These are phyloP conservation scores for Onychostruthus taczanowskii DNA, from an alignment of 2,113 vertebrate species.

Conservation along the genomic window DNA sequence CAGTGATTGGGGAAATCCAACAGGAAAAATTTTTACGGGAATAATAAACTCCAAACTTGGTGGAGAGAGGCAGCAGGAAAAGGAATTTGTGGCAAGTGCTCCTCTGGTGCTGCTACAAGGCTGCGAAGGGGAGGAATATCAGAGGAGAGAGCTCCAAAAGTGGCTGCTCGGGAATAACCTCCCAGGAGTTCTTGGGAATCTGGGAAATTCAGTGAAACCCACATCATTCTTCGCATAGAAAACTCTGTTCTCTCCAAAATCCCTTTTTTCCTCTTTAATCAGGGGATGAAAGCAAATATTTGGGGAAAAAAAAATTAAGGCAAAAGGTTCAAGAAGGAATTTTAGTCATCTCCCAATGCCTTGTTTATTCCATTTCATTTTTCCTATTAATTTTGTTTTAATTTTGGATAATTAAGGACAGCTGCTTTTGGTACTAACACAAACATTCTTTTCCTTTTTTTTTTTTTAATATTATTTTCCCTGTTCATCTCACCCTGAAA, in stretches of 20 bases:
- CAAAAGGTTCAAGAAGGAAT: background rate
- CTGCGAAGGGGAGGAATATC: background rate
- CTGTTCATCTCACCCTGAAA: background rate
- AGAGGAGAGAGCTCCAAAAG: background rate
- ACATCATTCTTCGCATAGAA: background rate
- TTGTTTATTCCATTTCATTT: background rate
- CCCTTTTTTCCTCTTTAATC: background rate
- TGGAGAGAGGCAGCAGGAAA: background rate
- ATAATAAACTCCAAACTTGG: slow-evolving; percentile 1
- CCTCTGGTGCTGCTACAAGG: background rate
- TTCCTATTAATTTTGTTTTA: background rate
- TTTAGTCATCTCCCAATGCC: background rate
- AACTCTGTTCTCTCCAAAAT: accelerated
- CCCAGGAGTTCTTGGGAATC: background rate
- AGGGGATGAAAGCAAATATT: background rate
- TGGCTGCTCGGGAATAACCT: background rate
- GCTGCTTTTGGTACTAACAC: background rate
- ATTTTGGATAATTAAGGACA: background rate
- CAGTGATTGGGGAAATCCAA: slow-evolving; percentile 19
- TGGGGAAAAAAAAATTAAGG: background rate
- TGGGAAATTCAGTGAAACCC: background rate
- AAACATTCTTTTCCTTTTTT: background rate
- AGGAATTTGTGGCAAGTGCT: background rate
- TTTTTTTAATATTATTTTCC: background rate
- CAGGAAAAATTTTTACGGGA: slow-evolving; percentile 19